These are phyloP conservation scores for Charadrius vociferus DNA, from an alignment of 2,113 vertebrate species.

Conservation along the genomic window DNA sequence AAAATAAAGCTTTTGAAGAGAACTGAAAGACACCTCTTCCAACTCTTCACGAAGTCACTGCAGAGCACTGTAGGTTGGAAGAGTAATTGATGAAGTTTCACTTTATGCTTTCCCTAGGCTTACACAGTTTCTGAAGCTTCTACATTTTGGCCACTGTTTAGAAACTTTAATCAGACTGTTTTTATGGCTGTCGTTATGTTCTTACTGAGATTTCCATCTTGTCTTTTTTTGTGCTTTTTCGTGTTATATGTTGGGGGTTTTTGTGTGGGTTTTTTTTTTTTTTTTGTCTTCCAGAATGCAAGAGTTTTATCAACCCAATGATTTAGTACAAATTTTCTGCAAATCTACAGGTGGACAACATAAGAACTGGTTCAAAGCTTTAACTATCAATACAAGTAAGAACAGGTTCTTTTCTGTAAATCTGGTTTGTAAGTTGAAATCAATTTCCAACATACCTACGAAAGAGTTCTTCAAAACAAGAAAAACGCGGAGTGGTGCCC, in stretches of 20 bases:
- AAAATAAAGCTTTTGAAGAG: too few relatives aligned
- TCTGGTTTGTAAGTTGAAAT: not conserved
- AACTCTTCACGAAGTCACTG: not conserved
- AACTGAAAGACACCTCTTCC: too few relatives aligned
- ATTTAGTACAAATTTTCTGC: not conserved
- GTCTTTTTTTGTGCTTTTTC: too few relatives aligned
- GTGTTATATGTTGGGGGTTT: too few relatives aligned
- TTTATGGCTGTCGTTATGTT: not conserved
- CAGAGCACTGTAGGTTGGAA: not conserved
- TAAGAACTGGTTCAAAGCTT: not conserved
- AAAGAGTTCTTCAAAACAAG: not conserved
- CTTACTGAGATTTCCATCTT: not conserved
- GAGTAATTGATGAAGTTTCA: not conserved
- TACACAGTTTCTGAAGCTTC: not conserved
- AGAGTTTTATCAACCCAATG: not conserved
- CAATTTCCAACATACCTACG: not conserved
- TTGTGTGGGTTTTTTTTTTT: not conserved
- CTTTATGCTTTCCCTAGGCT: not conserved
- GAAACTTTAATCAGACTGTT: not conserved
- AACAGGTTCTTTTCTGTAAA: not conserved
- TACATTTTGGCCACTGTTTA: not conserved
- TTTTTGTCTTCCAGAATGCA: not conserved
- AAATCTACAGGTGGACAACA: not conserved
- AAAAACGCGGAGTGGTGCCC: not conserved
- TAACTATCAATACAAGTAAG: not conserved